phyloP scores from a whole-genome alignment of 2,797 vertebrate genomes.

The Sebastes vulpes region DNA sequence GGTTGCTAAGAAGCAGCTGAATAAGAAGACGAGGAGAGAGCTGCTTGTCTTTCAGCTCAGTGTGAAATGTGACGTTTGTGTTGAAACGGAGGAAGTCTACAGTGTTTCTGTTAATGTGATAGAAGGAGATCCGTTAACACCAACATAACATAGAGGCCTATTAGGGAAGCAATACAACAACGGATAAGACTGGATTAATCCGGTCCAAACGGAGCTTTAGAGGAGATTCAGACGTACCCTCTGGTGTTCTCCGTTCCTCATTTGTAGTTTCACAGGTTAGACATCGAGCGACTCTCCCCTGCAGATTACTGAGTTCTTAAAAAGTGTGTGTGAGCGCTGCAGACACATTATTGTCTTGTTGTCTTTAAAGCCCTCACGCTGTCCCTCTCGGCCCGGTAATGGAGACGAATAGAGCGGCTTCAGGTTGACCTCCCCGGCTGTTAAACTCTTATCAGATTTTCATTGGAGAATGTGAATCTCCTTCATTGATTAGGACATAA shows the following conservation, averaged over 20 bases:
- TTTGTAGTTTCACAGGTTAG: neutral
- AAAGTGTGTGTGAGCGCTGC: neutral
- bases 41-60: neutral
- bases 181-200: neutral
- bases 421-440: conserved; percentile 84
- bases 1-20: too few relatives aligned
- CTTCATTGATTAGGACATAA: conserved; percentile 91
- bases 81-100: neutral
- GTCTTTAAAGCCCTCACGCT: conserved; percentile 57
- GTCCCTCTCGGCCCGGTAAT: conserved; percentile 74
- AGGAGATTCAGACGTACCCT: neutral
- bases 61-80: neutral
- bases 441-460: conserved; percentile 91
- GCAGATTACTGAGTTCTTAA: neutral
- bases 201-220: neutral
- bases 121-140: neutral
- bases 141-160: neutral
- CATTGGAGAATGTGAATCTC: conserved; percentile 89
- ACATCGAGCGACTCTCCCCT: neutral
- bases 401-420: conserved; percentile 83
- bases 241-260: neutral
- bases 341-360: neutral
- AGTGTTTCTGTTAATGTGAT: neutral
- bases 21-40: neutral
- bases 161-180: neutral